Base-by-base conservation (phyloP, 2,888 invertebrate species). In the Volucella bombylans region DNA sequence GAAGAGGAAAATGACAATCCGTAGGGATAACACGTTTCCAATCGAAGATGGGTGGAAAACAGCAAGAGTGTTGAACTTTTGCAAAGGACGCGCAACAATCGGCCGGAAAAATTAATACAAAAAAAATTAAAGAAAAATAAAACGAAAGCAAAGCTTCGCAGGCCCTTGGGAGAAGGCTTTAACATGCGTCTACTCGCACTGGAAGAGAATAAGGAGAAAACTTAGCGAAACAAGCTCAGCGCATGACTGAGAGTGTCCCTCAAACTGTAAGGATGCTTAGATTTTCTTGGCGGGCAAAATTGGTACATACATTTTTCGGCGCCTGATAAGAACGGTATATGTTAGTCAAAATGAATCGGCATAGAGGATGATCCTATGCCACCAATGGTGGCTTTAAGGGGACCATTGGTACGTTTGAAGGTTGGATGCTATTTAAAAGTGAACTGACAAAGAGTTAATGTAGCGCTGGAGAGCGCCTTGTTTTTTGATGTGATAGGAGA, bases 71-170 rank as follows among this genome's bases (percentile, higher is more conserved):
- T 55, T 31, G 38, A 69, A 65, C 41, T 82, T 65, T 23, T 1
- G 43, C 18, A 69, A 79, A 83, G 41, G 74, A 74, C 80, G 74
- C 83, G 83, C 83, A 83, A 83, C 83, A 83, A 83, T 83, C 83
- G 74, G 79, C 79, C 62, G 65, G 39, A 41, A 72, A 61, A 47
- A 31, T 31, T 52, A 52, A 31, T 38, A 18, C 39, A 68, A 67
- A 50, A 14, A 23, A 2, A 23, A 23, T 23, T 0, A 23, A 23
- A 23, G 0, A 23, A 23, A 23, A 23, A 23, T 23, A 3, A 23
- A 1, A 47, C 23, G 52, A 38, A 18, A 39, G 38, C 41, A 59
- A 81, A 82, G 71, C 61, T 82, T 57, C 54, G 4, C 8, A 43
- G 39, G 6, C 23, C 8, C 31, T 69, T 49, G 50, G n/a, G 41